phyloP scores from a whole-genome alignment of 2,888 invertebrate species.

The Lithophane ornitopus region DNA sequence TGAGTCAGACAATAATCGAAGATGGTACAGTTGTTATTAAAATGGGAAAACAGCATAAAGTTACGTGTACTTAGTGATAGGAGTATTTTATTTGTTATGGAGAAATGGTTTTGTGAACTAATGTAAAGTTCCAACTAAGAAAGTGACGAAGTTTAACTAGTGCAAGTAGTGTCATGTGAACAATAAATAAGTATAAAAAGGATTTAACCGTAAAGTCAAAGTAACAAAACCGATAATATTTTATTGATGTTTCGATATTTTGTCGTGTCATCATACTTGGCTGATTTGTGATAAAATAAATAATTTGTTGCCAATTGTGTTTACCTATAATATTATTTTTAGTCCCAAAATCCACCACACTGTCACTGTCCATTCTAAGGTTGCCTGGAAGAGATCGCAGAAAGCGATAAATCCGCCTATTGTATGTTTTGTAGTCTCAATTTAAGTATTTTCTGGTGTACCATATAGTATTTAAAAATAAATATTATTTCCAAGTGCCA shows the following conservation, averaged over 20 bases:
- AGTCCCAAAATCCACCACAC: neutral
- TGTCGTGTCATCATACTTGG: too few relatives aligned
- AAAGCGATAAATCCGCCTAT: too few relatives aligned
- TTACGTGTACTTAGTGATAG: neutral
- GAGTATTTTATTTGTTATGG: neutral
- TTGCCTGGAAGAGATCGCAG: too few relatives aligned
- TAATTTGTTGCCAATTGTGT: too few relatives aligned
- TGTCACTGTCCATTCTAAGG: too few relatives aligned
- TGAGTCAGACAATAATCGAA: constrained; percentile 8
- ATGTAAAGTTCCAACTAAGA: neutral
- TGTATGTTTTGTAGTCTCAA: too few relatives aligned
- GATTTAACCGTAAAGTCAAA: neutral
- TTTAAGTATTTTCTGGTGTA: too few relatives aligned
- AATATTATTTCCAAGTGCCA: too few relatives aligned
- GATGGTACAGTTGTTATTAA: constrained; percentile 9
- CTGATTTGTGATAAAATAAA: too few relatives aligned
- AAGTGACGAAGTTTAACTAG: neutral
- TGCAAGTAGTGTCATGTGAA: neutral
- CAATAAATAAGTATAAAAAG: neutral
- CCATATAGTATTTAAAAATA: too few relatives aligned
- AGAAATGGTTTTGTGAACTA: neutral
- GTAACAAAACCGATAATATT: neutral
- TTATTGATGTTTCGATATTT: too few relatives aligned
- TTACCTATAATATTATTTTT: neutral
- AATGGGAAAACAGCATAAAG: neutral